A percentile compares a stretch with the other conserved stretches of the same genome.
phyloP scores from a whole-genome alignment of 2,888 invertebrate species.

The Ethmia dodecea region DNA sequence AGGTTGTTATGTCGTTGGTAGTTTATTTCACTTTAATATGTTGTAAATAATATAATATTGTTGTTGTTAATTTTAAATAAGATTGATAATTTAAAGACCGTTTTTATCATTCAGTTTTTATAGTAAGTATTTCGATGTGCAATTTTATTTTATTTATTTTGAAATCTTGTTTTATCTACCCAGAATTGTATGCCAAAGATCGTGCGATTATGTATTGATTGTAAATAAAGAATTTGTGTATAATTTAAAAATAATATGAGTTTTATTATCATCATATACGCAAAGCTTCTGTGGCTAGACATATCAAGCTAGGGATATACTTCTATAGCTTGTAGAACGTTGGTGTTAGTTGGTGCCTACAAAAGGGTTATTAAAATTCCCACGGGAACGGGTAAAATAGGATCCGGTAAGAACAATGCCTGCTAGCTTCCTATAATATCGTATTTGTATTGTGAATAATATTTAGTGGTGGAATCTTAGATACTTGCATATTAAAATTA shows the following conservation, averaged over 20 bases:
- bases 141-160: conserved; percentile 41
- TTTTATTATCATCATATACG: too few relatives aligned
- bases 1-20: conserved; percentile 18
- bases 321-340: too few relatives aligned
- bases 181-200: conserved; percentile 63
- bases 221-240: conserved; percentile 55
- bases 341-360: too few relatives aligned
- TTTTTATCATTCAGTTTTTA: conserved; percentile 20
- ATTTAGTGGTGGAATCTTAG: too few relatives aligned
- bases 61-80: conserved; percentile 38
- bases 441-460: too few relatives aligned
- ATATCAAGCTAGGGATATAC: too few relatives aligned
- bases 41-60: conserved; percentile 25
- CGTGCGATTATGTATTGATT: conserved; percentile 64
- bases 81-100: conserved; percentile 13
- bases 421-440: too few relatives aligned
- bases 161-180: conserved; percentile 20
- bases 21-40: conserved; percentile 16
- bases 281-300: too few relatives aligned
- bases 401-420: too few relatives aligned
- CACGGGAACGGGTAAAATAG: too few relatives aligned
- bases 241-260: conserved; percentile 31
- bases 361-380: too few relatives aligned
- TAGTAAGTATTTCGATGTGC: conserved; percentile 63
- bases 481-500: too few relatives aligned